These are phyloP conservation scores for Heliconius congener DNA, from an alignment of 1,140 invertebrate genomes.

Conservation along the genomic window DNA sequence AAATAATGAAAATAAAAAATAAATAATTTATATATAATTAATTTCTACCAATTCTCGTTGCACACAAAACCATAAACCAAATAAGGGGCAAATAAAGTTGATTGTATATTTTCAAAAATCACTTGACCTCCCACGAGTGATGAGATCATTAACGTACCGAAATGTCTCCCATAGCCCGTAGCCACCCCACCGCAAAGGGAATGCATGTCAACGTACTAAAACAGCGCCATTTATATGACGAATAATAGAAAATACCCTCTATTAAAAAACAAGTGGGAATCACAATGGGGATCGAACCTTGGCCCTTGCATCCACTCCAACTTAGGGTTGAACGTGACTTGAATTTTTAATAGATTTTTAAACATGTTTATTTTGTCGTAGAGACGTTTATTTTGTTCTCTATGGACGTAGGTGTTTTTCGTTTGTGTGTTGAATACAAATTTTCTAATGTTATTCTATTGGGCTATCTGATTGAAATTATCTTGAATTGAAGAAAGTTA, in stretches of 20 bases:
- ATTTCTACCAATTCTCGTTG: background rate
- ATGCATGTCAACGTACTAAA: slow-evolving; percentile 69
- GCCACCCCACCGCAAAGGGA: slow-evolving; percentile 51
- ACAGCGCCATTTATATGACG: slow-evolving; percentile 60
- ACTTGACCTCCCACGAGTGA: slow-evolving; percentile 41
- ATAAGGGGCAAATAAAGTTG: slow-evolving; percentile 22
- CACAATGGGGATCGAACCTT: slow-evolving; percentile 72
- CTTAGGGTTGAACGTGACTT: slow-evolving; percentile 67
- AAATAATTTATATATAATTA: too few species aligned
- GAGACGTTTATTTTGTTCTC: background rate
- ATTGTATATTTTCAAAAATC: slow-evolving; percentile 35
- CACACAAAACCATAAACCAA: background rate
- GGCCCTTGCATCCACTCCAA: slow-evolving; percentile 61
- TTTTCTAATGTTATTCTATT: slow-evolving; percentile 17
- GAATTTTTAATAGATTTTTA: slow-evolving; percentile 54
- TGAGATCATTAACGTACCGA: slow-evolving; percentile 55
- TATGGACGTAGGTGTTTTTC: slow-evolving; percentile 41
- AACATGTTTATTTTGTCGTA: slow-evolving; percentile 45
- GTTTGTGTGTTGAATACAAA: slow-evolving; percentile 36
- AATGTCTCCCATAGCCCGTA: slow-evolving; percentile 52
- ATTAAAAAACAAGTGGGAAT: slow-evolving; percentile 77
- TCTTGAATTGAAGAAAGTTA: slow-evolving; percentile 15
- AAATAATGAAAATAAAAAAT: too few species aligned
- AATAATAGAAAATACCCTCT: slow-evolving; percentile 77
- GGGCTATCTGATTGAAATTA: slow-evolving; percentile 19